Percentiles rank a stretch among this genome's conserved stretches.
phyloP scores from a whole-genome alignment of 2,888 invertebrate genomes.

The Polyploca ridens region DNA sequence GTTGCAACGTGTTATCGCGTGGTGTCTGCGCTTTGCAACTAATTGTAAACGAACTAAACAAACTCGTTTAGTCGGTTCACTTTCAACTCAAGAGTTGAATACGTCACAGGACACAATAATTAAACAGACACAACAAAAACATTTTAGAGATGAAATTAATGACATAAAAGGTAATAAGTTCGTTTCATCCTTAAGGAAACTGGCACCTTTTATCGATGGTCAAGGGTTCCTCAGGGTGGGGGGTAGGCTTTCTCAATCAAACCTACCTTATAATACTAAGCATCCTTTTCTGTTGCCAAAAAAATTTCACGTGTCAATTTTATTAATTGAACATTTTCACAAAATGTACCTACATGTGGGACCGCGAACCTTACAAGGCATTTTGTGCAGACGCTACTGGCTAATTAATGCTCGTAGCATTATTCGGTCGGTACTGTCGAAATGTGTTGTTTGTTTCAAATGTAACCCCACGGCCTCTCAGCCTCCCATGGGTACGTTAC shows the following conservation, averaged over 20 bases:
- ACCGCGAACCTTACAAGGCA: neutral
- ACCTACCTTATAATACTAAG: constrained; percentile 15
- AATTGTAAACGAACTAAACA: neutral
- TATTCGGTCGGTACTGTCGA: neutral
- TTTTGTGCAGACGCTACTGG: neutral
- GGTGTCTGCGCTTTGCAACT: neutral
- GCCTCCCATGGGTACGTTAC: constrained; percentile 2
- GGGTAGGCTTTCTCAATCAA: constrained; percentile 18
- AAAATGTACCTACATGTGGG: neutral
- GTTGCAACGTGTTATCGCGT: constrained; percentile 8
- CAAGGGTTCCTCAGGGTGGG: constrained; percentile 22
- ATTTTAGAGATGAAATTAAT: constrained; percentile 8
- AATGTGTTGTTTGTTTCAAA: neutral
- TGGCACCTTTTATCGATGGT: constrained; percentile 17
- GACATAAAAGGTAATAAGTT: neutral
- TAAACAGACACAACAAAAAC: too few relatives aligned
- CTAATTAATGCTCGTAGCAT: neutral
- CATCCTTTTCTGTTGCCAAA: too few relatives aligned
- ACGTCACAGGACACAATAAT: too few relatives aligned
- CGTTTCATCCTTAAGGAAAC: constrained; percentile 12
- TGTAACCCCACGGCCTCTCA: neutral
- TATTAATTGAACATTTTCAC: neutral
- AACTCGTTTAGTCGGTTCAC: too few relatives aligned
- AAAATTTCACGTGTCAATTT: constrained; percentile 4
- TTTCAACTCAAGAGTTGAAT: too few relatives aligned